A percentile compares a stretch with the other conserved stretches of the same genome.
Evolutionary conservation across 1,140 invertebrate species (phyloP).

Genomic region (Pseudomyrmex flavicornis): DNA sequence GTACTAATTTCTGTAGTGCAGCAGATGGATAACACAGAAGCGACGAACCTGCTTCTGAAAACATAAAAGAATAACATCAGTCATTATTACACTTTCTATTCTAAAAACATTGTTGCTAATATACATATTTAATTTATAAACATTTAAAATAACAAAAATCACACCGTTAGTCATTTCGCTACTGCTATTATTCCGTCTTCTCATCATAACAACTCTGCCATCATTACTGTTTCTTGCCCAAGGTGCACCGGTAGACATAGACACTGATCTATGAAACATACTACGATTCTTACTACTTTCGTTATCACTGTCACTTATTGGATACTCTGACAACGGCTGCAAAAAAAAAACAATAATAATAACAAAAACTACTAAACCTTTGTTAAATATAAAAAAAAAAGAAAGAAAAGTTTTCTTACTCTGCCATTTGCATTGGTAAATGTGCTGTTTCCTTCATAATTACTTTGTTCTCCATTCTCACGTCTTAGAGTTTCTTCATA

Average conservation of each 20-base stretch:
- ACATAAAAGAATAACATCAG: neutral
- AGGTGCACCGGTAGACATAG: conserved; percentile 88
- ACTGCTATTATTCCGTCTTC: conserved; percentile 90
- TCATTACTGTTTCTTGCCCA: conserved; percentile 88
- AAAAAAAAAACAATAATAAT: conserved; percentile 54
- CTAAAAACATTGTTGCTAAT: too few species aligned
- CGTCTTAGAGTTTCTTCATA: conserved; percentile 85
- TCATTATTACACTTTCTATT: neutral
- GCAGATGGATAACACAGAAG: conserved; percentile 93
- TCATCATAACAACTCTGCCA: conserved; percentile 87
- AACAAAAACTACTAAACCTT: neutral
- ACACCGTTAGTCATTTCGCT: conserved; percentile 86
- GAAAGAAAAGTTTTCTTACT: conserved; percentile 73
- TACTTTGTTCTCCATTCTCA: conserved; percentile 80
- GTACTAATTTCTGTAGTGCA: conserved; percentile 90
- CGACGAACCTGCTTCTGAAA: conserved; percentile 89
- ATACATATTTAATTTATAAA: neutral
- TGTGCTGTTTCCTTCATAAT: conserved; percentile 75
- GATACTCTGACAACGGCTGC: conserved; percentile 87
- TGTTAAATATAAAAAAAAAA: conserved; percentile 8
- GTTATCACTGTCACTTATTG: conserved; percentile 86
- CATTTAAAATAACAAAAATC: neutral
- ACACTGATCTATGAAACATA: conserved; percentile 89
- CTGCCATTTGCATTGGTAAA: conserved; percentile 78
- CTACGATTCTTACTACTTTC: conserved; percentile 86